These are phyloP conservation scores for Phalacrocorax carbo DNA, from an alignment of 2,113 vertebrate species.

Conservation along the genomic window DNA sequence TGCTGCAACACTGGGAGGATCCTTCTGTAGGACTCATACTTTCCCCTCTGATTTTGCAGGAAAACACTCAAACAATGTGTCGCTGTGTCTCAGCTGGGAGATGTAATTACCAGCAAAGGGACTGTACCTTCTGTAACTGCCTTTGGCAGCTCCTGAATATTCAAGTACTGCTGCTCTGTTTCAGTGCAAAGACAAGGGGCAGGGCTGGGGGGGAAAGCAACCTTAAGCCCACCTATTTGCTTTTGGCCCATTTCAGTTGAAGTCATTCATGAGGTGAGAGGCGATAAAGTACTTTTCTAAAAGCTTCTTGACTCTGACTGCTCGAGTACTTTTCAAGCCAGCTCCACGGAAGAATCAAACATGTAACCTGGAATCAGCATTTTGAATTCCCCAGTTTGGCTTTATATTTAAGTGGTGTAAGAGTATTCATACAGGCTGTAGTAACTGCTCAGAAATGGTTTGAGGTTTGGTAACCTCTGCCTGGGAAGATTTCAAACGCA, in stretches of 20 bases:
- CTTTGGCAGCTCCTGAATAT: not conserved
- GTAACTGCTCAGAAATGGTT: not conserved
- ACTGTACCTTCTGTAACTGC: not conserved
- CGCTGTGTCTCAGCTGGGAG: not conserved
- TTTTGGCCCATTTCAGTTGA: not conserved
- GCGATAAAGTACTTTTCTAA: not conserved
- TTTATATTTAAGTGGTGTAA: not conserved
- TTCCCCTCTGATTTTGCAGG: not conserved
- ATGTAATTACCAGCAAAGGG: not conserved
- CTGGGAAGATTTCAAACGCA: not conserved
- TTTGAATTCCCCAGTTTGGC: not conserved
- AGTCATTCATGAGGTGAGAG: not conserved
- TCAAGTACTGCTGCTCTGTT: not conserved
- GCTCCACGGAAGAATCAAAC: not conserved
- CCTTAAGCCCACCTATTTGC: not conserved
- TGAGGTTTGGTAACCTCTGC: not conserved
- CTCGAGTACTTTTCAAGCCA: not conserved
- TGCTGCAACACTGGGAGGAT: not conserved
- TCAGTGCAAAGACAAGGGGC: not conserved
- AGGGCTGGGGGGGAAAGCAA: rapidly evolving
- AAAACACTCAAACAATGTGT: not conserved
- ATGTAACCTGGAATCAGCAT: not conserved
- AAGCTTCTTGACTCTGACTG: not conserved
- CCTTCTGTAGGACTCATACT: not conserved
- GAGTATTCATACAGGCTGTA: not conserved